Conservation (phyloP, 2,113 vertebrate species). For the Macroglossus sobrinus region DNA sequence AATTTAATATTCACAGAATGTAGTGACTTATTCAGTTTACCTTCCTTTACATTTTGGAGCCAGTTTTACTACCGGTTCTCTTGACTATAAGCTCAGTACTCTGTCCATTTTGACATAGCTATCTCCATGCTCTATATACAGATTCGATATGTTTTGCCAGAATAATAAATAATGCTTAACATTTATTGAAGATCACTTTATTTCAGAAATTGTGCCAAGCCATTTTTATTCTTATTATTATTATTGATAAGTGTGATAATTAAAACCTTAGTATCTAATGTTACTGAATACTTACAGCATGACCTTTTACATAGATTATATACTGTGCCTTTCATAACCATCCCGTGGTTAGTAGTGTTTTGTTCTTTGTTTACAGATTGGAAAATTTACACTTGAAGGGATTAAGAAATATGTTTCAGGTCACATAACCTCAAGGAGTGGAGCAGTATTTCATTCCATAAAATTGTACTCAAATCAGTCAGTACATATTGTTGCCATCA, state of each 20-base stretch:
- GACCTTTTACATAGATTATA: not conserved
- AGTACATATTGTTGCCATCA: not conserved
- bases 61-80: not conserved
- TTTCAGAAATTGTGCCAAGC: not conserved
- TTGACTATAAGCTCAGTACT: not conserved
- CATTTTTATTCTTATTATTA: not conserved
- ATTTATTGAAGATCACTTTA: not conserved
- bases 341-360: not conserved
- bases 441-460: not conserved
- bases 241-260: not conserved
- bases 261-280: not conserved
- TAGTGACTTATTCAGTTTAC: not conserved
- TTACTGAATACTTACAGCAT: not conserved
- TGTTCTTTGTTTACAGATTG: not conserved
- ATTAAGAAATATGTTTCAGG: not conserved
- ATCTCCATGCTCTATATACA: not conserved
- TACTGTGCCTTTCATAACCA: not conserved
- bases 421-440: not conserved
- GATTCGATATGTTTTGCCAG: not conserved
- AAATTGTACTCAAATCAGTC: not conserved
- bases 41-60: slow-evolving; percentile 3
- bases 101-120: not conserved
- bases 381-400: not conserved
- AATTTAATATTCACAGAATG: not conserved
- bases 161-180: not conserved